phyloP scores from a whole-genome alignment of 2,113 vertebrate genomes.

The Percina caprodes region DNA sequence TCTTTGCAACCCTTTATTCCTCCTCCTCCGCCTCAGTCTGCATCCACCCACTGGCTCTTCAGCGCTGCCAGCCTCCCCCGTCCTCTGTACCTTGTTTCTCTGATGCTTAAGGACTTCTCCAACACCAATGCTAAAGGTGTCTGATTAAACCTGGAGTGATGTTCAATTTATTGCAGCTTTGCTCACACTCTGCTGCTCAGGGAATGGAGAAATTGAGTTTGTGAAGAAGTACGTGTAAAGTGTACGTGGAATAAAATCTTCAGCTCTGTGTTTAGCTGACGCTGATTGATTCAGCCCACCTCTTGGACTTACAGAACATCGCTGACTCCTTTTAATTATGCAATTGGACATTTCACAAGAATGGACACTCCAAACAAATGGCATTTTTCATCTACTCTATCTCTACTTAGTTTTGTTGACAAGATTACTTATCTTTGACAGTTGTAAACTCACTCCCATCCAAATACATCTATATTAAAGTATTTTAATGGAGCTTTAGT shows the following conservation, averaged over 20 bases:
- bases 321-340: background rate
- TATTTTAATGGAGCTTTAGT: background rate
- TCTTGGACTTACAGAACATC: background rate
- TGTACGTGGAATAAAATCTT: background rate
- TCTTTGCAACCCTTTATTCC: constrained; percentile 38
- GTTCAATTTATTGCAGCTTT: constrained; percentile 5
- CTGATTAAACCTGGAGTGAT: constrained; percentile 53
- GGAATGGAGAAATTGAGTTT: background rate
- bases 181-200: background rate
- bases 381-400: background rate
- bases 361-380: background rate
- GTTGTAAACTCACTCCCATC: background rate
- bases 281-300: background rate
- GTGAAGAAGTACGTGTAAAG: background rate
- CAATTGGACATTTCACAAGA: background rate
- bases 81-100: background rate
- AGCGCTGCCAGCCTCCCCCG: constrained; percentile 26
- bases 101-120: constrained; percentile 35
- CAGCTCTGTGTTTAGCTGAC: background rate
- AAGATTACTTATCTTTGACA: background rate
- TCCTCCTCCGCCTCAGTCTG: constrained; percentile 43
- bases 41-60: constrained; percentile 50
- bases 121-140: constrained; percentile 37
- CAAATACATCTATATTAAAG: background rate
- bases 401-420: background rate